These are phyloP conservation scores for Drosophila sordidula DNA, from an alignment of 2,888 invertebrate genomes.

Conservation along the genomic window DNA sequence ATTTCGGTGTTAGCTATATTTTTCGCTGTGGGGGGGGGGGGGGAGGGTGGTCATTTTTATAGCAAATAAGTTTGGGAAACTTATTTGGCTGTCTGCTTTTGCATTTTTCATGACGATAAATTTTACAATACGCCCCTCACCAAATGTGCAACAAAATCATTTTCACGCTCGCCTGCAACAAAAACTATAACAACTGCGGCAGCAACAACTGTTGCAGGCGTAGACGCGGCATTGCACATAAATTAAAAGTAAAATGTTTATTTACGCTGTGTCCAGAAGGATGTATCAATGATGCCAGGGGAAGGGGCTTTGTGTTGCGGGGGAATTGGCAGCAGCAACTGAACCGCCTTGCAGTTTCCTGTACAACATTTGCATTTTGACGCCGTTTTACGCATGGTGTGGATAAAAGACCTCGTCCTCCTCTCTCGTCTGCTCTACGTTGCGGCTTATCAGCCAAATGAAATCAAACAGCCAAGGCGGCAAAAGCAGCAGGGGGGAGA, in stretches of 20 bases:
- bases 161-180: slow-evolving; percentile 52
- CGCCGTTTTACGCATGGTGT: slow-evolving; percentile 75
- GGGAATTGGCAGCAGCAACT: slow-evolving; percentile 21
- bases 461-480: slow-evolving; percentile 64
- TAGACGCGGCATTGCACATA: slow-evolving; percentile 54
- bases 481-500: slow-evolving; percentile 15
- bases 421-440: slow-evolving; percentile 1
- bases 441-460: slow-evolving; percentile 65
- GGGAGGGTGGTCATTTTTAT: slow-evolving; percentile 2
- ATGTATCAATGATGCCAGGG: slow-evolving; percentile 38
- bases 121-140: slow-evolving; percentile 52
- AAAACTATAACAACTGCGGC: slow-evolving; percentile 23
- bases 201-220: slow-evolving; percentile 21
- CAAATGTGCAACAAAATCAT: slow-evolving; percentile 70
- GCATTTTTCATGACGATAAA: slow-evolving; percentile 52
- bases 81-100: slow-evolving; percentile 40
- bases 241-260: slow-evolving; percentile 76
- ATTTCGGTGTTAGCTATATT: slow-evolving; percentile 6
- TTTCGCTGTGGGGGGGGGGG: not conserved
- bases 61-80: slow-evolving; percentile 29
- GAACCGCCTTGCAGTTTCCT: slow-evolving; percentile 64
- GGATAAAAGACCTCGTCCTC: slow-evolving; percentile 35
- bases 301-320: not conserved
- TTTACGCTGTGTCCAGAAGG: slow-evolving; percentile 63
- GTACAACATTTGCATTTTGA: slow-evolving; percentile 76